Evolutionary conservation across 2,888 invertebrate species (phyloP), one percentile per base, ranked within the genome.

Genomic region (Lacanobia oleracea): DNA sequence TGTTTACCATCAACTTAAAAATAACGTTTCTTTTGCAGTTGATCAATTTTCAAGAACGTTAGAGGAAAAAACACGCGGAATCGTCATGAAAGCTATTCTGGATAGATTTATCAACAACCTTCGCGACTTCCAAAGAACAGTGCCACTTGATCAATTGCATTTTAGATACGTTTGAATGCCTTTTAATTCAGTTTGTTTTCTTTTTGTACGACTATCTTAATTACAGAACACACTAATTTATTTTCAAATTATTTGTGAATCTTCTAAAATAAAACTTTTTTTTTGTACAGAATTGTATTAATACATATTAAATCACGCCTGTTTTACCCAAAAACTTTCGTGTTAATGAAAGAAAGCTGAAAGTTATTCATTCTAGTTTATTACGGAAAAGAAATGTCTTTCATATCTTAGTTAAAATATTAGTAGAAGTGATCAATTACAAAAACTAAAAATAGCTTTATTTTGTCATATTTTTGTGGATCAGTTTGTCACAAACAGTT

Each of bases 131-230:
- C 72, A 77, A 40, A 63, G 57, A 64, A 60, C 7, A 7, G 23
- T 70, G 6, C 77, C 75, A 12, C 8, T 75, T 27, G 54, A 77
- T 40, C 60, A 75, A 18, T 14, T 71, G 53, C 75, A 75, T n/a
- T 77, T 64, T 60, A 64, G n/a, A 75, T 23, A 63, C 12, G 60
- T 77, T 63, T 77, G 50, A 70, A 16, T 10, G 4, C 8, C 43
- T 10, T 3, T 6, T 7, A 2, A 14, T 3, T 23, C 0, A 14
- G 3, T 43, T 53, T 21, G 5, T 14, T 12, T 50, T 10, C 1
- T n/a, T n/a, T n/a, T 51, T 5, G 1, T 2, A 33, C 7, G 8
- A 48, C 7, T 18, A 48, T 27, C 27, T 27, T 2, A 27, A 27
- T 27, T 27, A 27, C 3, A 27, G 2, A 6, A 10, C 7, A 48